Evolutionary conservation across 2,888 invertebrate species (phyloP).

Genomic region (Pocota personata): DNA sequence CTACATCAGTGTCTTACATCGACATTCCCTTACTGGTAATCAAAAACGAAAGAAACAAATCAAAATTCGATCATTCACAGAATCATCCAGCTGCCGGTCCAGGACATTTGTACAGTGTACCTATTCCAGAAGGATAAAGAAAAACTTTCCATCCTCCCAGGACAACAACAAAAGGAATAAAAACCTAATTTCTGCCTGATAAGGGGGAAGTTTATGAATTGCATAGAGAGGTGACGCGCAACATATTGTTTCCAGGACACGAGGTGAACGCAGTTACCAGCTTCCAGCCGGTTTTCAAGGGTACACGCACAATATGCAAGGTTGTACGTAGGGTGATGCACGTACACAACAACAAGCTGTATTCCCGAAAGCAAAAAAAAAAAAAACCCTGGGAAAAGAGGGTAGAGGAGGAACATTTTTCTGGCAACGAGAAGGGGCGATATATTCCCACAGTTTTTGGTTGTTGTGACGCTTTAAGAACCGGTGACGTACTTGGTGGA

Average conservation of each 20-base stretch:
- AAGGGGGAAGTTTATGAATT: constrained; percentile 36
- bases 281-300: constrained; percentile 71
- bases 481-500: constrained; percentile 45
- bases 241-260: constrained; percentile 64
- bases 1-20: background rate
- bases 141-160: constrained; percentile 41
- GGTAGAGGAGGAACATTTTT: constrained; percentile 31
- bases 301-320: constrained; percentile 59
- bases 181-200: constrained; percentile 32
- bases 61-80: background rate
- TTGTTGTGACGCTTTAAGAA: constrained; percentile 53
- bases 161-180: constrained; percentile 13
- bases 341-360: background rate
- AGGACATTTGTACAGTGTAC: constrained; percentile 25
- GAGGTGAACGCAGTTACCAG: constrained; percentile 55
- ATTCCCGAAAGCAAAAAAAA: too few relatives aligned
- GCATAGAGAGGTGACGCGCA: constrained; percentile 29
- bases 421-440: constrained; percentile 46
- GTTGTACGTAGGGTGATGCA: constrained; percentile 63
- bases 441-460: constrained; percentile 67
- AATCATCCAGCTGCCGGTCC: constrained; percentile 41
- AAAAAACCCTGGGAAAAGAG: constrained; percentile 60
- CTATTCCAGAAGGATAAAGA: constrained; percentile 19
- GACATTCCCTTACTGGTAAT: background rate
- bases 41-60: background rate